Conservation (phyloP, 2,797 vertebrate species). For the Tarsius wallacei region DNA sequence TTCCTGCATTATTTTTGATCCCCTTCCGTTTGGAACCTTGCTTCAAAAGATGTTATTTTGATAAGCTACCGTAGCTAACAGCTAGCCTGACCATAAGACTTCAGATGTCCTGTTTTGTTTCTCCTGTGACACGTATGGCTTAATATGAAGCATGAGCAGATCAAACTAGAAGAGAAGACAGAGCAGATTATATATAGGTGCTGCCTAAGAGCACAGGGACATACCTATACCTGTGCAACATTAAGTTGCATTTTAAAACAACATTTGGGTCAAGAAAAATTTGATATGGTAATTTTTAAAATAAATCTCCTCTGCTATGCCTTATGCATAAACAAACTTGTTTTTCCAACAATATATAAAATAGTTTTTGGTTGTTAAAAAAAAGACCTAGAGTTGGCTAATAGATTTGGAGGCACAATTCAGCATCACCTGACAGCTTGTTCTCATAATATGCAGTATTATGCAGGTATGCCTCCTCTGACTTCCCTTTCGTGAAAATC, state of each 20-base stretch:
- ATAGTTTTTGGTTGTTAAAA: background rate
- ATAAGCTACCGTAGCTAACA: slow-evolving; percentile 24
- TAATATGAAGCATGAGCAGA: slow-evolving; percentile 73
- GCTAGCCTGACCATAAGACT: slow-evolving; percentile 55
- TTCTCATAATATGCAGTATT: background rate
- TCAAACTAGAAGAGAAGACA: slow-evolving; percentile 63
- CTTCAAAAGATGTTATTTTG: slow-evolving; percentile 58
- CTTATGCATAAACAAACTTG: slow-evolving; percentile 43
- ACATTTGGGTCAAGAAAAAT: background rate
- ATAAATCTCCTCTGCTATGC: background rate
- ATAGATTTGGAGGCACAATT: background rate
- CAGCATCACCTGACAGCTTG: background rate
- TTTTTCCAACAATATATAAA: slow-evolving; percentile 5
- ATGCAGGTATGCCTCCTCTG: background rate
- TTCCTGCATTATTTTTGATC: background rate
- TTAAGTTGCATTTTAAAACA: slow-evolving; percentile 47
- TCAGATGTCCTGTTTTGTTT: background rate
- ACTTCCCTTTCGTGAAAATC: background rate
- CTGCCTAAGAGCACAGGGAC: background rate
- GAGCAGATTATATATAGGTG: slow-evolving; percentile 67
- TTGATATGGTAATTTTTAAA: background rate
- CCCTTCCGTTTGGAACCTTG: slow-evolving; percentile 20
- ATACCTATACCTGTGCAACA: background rate
- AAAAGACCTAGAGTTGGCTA: background rate
- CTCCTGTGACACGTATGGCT: slow-evolving; percentile 57